A percentile compares a stretch with the other conserved stretches of the same genome.
phyloP scores from a whole-genome alignment of 2,113 vertebrate species.

The Enhydra lutris region DNA sequence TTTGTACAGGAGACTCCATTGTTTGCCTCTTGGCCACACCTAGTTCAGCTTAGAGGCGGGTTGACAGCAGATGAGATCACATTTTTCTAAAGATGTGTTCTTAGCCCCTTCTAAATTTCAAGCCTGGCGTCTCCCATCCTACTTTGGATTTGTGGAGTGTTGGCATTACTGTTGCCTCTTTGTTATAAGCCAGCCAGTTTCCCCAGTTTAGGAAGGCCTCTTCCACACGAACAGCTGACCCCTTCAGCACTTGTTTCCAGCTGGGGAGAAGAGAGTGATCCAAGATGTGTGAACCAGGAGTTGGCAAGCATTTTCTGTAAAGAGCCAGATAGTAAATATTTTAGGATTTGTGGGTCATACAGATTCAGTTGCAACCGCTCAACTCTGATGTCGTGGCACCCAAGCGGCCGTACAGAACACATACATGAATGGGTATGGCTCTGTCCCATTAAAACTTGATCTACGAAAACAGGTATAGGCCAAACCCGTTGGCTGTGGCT shows the following conservation, averaged over 20 bases:
- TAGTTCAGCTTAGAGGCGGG: neutral
- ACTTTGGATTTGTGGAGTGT: neutral
- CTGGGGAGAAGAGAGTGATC: neutral
- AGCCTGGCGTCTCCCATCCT: neutral
- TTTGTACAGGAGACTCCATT: neutral
- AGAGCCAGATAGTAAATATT: neutral
- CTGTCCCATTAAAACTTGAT: neutral
- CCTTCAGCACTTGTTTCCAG: neutral
- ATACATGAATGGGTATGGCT: neutral
- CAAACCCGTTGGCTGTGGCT: neutral
- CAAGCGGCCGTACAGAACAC: neutral
- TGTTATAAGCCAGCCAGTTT: neutral
- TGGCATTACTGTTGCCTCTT: neutral
- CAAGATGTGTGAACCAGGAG: neutral
- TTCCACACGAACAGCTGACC: neutral
- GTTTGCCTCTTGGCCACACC: neutral
- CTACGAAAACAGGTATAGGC: neutral
- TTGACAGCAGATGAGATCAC: neutral
- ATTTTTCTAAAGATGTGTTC: neutral
- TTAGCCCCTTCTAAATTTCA: neutral
- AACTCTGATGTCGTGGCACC: neutral
- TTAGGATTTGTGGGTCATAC: constrained; percentile 21
- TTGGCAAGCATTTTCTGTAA: constrained; percentile 8
- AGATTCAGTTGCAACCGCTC: neutral
- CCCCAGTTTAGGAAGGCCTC: neutral